phyloP scores from a whole-genome alignment of 1,140 invertebrate genomes.

The Drosophila novamexicana region DNA sequence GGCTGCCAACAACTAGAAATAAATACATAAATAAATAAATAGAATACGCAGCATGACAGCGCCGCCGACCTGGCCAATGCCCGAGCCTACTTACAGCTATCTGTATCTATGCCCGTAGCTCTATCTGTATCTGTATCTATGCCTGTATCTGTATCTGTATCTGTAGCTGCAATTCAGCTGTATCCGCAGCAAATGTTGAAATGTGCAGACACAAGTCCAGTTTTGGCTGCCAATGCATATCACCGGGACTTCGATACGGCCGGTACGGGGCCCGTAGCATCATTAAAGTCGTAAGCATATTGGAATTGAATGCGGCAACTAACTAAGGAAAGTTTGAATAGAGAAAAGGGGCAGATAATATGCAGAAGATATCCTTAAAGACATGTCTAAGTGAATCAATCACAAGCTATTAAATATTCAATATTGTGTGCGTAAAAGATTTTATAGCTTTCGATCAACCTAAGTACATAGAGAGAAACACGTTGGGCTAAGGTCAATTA shows the following conservation, averaged over 20 bases:
- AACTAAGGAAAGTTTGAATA: neutral
- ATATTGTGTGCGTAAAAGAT: too few relatives aligned
- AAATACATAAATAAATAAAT: slow-evolving; percentile 67
- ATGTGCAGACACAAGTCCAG: slow-evolving; percentile 49
- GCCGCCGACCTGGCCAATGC: slow-evolving; percentile 41
- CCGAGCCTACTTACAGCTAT: slow-evolving; percentile 12
- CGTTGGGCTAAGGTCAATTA: too few relatives aligned
- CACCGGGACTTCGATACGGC: neutral
- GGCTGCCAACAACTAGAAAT: slow-evolving; percentile 57
- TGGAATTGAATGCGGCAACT: neutral
- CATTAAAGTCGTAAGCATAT: slow-evolving; percentile 5
- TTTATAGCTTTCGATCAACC: too few relatives aligned
- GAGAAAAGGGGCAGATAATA: neutral
- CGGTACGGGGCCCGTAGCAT: neutral
- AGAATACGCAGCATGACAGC: slow-evolving; percentile 58
- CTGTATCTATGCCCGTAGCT: slow-evolving; percentile 11
- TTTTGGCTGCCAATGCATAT: slow-evolving; percentile 31
- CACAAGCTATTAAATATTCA: too few relatives aligned
- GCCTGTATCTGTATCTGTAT: slow-evolving; percentile 14
- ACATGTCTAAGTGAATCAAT: too few relatives aligned
- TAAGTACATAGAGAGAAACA: too few relatives aligned
- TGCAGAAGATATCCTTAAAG: too few relatives aligned
- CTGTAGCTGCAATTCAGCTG: slow-evolving; percentile 11
- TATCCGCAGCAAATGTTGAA: slow-evolving; percentile 7
- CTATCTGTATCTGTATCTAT: neutral